phyloP scores from a whole-genome alignment of 1,140 invertebrate genomes.

The Charaxes varanes region DNA sequence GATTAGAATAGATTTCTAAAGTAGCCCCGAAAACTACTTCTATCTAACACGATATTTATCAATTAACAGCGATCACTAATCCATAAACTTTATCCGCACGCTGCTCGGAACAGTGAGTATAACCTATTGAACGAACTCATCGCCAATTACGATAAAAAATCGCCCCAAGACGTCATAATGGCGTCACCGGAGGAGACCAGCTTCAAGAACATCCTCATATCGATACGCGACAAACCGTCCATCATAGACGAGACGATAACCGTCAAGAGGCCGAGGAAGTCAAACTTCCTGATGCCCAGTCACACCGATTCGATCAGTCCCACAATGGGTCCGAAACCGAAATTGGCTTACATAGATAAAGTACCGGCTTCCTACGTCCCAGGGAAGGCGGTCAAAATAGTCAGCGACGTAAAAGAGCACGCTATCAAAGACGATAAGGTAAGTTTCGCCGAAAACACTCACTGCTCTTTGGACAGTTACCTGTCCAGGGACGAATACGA shows the following conservation, averaged over 20 bases:
- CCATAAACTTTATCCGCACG: slow-evolving; percentile 43
- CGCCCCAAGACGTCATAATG: slow-evolving; percentile 55
- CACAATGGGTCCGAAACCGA: slow-evolving; percentile 36
- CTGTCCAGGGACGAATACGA: slow-evolving; percentile 51
- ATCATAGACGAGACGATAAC: slow-evolving; percentile 54
- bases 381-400: slow-evolving; percentile 60
- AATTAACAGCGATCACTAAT: slow-evolving; percentile 38
- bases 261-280: slow-evolving; percentile 43
- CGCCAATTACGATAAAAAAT: slow-evolving; percentile 45
- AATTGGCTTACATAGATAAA: slow-evolving; percentile 56
- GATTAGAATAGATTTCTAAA: no score
- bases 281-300: slow-evolving; percentile 45
- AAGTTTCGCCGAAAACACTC: slow-evolving; percentile 46
- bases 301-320: slow-evolving; percentile 54
- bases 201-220: slow-evolving; percentile 63
- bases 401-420: slow-evolving; percentile 47
- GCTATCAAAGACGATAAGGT: slow-evolving; percentile 63
- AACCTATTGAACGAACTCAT: slow-evolving; percentile 42
- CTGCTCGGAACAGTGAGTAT: slow-evolving; percentile 65
- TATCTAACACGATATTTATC: not conserved
- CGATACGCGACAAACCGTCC: slow-evolving; percentile 51
- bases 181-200: slow-evolving; percentile 52
- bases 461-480: slow-evolving; percentile 51
- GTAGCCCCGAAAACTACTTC: not conserved
- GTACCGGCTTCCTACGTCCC: slow-evolving; percentile 48